Conservation (phyloP, 2,888 invertebrate genomes). For the Lottia gigantea region DNA sequence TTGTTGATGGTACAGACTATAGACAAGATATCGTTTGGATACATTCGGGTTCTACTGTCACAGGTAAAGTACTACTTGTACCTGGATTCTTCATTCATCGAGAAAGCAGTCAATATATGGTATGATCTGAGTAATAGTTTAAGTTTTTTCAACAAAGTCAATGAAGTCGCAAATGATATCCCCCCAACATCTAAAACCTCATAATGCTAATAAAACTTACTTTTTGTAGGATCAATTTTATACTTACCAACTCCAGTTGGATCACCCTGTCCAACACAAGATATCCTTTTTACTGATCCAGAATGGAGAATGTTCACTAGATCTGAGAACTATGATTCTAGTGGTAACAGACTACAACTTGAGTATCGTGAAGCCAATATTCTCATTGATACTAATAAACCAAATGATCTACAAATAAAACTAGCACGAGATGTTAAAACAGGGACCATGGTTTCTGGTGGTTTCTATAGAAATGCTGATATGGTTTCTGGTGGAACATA, state of each 20-base stretch:
- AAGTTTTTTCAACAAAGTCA: no score
- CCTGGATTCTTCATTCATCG: no score
- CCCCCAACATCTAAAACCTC: no score
- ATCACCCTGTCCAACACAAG: slow-evolving; percentile 26
- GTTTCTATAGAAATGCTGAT: slow-evolving; percentile 25
- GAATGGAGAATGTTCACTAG: slow-evolving; percentile 22
- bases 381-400: slow-evolving; percentile 8
- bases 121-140: no score
- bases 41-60: slow-evolving; percentile 26
- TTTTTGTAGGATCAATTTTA: slow-evolving; percentile 28
- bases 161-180: no score
- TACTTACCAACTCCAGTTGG: slow-evolving; percentile 29
- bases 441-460: slow-evolving; percentile 20
- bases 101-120: no score
- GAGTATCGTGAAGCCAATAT: slow-evolving; percentile 15
- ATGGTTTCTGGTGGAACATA: slow-evolving; percentile 20
- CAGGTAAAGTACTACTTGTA: slow-evolving; percentile 19
- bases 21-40: slow-evolving; percentile 31
- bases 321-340: slow-evolving; percentile 15
- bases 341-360: slow-evolving; percentile 16
- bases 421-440: slow-evolving; percentile 16
- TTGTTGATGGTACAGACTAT: slow-evolving; percentile 33
- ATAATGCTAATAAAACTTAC: no score
- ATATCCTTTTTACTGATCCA: slow-evolving; percentile 16
- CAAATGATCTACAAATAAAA: slow-evolving; percentile 12